A percentile compares a stretch with the other conserved stretches of the same genome.
phyloP scores from a whole-genome alignment of 1,140 invertebrate genomes.

The Drosophila sulfurigaster region DNA sequence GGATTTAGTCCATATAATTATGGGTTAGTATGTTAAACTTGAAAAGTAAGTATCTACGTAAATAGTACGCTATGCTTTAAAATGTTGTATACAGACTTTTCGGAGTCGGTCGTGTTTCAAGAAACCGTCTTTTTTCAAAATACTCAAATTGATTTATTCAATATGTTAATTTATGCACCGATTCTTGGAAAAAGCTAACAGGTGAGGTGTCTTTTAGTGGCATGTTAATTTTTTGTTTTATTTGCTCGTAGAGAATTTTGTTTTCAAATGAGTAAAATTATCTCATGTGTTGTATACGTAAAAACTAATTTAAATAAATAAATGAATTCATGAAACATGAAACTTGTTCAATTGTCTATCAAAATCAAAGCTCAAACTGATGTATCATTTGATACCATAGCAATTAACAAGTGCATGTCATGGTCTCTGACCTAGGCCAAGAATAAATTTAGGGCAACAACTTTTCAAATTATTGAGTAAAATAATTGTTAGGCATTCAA shows the following conservation, averaged over 20 bases:
- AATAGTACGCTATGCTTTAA: not conserved
- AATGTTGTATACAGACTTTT: too few species aligned
- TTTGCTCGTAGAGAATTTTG: not conserved
- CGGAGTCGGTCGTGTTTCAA: too few species aligned
- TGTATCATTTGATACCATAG: not conserved
- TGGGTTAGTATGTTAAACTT: too few species aligned
- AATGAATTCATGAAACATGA: too few species aligned
- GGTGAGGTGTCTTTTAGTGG: not conserved
- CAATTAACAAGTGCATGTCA: constrained; percentile 40
- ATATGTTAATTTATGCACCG: not conserved
- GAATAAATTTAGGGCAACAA: constrained; percentile 46
- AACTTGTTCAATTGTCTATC: not conserved
- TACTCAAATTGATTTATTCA: not conserved
- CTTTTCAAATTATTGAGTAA: constrained; percentile 23
- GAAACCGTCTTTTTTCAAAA: too few species aligned
- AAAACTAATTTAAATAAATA: not conserved
- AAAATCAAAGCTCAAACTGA: not conserved
- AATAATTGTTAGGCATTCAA: constrained; percentile 1
- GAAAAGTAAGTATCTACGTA: not conserved
- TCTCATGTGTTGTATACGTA: not conserved
- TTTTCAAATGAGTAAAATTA: not conserved
- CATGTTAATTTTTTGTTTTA: not conserved
- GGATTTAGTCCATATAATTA: too few species aligned
- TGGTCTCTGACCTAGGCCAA: constrained; percentile 57
- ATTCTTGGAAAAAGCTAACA: not conserved